A percentile compares a stretch with the other conserved stretches of the same genome.
phyloP scores from a whole-genome alignment of 2,113 vertebrate genomes.

The Megaleporinus macrocephalus region DNA sequence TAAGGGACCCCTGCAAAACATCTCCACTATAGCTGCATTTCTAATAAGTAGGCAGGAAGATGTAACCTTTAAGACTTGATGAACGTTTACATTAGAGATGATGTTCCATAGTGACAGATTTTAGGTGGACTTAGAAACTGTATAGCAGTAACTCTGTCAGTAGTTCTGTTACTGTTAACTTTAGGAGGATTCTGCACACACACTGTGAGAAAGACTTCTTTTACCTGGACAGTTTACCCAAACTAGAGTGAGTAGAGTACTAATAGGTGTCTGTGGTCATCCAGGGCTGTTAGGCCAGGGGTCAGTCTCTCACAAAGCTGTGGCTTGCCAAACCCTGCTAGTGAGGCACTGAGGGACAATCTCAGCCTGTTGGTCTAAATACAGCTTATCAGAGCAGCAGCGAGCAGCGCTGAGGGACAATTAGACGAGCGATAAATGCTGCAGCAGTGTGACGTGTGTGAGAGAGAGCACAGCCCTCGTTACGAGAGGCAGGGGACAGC shows the following conservation, averaged over 20 bases:
- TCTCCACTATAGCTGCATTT: too few species aligned
- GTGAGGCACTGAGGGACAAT: constrained; percentile 33
- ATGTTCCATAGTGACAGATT: too few species aligned
- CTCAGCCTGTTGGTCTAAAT: constrained; percentile 43
- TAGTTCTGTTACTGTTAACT: not conserved
- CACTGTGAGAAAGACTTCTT: constrained; percentile 2
- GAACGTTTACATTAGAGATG: too few species aligned
- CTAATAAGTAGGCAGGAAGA: too few species aligned
- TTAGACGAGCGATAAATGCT: constrained; percentile 42
- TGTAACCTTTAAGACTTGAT: too few species aligned
- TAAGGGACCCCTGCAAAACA: too few species aligned
- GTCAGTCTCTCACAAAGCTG: too few species aligned
- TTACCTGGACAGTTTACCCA: constrained; percentile 1
- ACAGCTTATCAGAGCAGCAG: constrained; percentile 60
- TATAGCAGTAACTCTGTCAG: too few species aligned
- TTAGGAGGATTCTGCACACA: not conserved
- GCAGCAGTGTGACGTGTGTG: constrained; percentile 60
- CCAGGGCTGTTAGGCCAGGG: not conserved
- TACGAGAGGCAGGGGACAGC: constrained; percentile 63
- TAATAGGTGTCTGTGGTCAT: constrained; percentile 19
- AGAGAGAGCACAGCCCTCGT: constrained; percentile 65
- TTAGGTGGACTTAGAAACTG: too few species aligned
- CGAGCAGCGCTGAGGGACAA: constrained; percentile 56
- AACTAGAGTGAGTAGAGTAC: not conserved
- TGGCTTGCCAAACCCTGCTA: not conserved